phyloP scores from a whole-genome alignment of 2,113 vertebrate species.

The Ranitomeya imitator region DNA sequence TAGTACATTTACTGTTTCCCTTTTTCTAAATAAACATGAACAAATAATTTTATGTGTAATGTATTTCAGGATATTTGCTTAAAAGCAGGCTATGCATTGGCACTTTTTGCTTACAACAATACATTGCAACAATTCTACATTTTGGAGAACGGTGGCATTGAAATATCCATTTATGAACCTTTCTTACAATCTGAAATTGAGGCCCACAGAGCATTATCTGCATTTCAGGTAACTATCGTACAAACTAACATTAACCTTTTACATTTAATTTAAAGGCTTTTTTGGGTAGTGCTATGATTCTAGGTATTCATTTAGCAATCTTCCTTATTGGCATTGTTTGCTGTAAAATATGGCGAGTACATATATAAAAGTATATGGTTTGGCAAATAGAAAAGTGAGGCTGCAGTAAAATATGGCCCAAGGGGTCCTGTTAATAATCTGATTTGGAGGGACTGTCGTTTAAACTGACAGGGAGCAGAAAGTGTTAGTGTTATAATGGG shows the following conservation, averaged over 20 bases:
- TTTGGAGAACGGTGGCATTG: slow-evolving; percentile 67
- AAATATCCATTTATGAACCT: slow-evolving; percentile 67
- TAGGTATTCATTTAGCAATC: not conserved
- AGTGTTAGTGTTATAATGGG: no score
- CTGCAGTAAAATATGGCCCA: no score
- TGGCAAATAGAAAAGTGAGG: no score
- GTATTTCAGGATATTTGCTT: slow-evolving; percentile 70
- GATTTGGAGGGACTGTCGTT: no score
- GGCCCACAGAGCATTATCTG: slow-evolving; percentile 71
- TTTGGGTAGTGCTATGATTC: not conserved
- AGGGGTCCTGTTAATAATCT: no score
- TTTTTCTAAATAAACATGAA: not conserved
- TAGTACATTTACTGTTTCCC: no score
- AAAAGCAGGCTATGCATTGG: slow-evolving; percentile 73
- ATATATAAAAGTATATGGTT: no score
- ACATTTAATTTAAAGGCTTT: not conserved
- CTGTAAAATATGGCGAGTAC: no score
- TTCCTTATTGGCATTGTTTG: no score
- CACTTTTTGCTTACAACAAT: slow-evolving; percentile 77
- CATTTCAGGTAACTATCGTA: slow-evolving; percentile 74
- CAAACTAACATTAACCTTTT: not conserved
- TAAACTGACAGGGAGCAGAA: no score
- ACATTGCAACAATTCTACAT: slow-evolving; percentile 70
- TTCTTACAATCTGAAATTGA: slow-evolving; percentile 72
- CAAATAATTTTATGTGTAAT: not conserved